Evolutionary conservation across 2,113 vertebrate species (phyloP).

Genomic region (Phodopus roborovskii): DNA sequence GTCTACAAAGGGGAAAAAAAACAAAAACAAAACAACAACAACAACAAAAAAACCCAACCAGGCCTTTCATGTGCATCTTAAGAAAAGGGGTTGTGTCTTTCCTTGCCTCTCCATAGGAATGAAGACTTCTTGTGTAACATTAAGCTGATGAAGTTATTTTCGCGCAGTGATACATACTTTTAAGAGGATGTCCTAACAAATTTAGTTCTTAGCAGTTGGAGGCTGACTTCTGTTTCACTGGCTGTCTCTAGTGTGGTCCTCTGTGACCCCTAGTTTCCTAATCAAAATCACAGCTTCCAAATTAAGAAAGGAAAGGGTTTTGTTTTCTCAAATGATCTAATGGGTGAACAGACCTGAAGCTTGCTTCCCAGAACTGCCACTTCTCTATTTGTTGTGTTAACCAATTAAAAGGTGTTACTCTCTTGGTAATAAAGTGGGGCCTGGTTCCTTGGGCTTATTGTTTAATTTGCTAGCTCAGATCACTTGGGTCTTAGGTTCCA

Average conservation of each 20-base stretch:
- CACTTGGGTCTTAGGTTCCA: conserved; percentile 26
- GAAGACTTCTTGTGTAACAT: not conserved
- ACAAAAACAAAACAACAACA: no score
- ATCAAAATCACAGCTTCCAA: conserved; percentile 72
- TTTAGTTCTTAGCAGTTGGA: conserved; percentile 28
- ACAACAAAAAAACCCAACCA: no score
- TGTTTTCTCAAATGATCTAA: conserved; percentile 51
- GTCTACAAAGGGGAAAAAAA: not conserved
- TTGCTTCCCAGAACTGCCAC: conserved; percentile 26
- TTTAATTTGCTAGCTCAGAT: conserved; percentile 52
- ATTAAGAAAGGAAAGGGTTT: conserved; percentile 55
- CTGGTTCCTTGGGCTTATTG: conserved; percentile 25
- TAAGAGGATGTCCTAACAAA: conserved; percentile 54
- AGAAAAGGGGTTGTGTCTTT: not conserved
- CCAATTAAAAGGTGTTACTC: conserved; percentile 79
- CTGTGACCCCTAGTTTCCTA: conserved; percentile 55
- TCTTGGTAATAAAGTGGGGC: conserved; percentile 62
- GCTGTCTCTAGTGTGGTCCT: not conserved
- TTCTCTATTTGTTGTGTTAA: conserved; percentile 71
- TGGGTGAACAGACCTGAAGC: conserved; percentile 46
- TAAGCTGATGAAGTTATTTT: conserved; percentile 52
- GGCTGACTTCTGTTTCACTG: not conserved
- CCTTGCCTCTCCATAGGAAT: not conserved
- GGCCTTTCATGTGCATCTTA: not conserved
- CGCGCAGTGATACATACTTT: conserved; percentile 12